Conservation (phyloP, 1,140 invertebrate genomes). For the Cardiocondyla obscurior region DNA sequence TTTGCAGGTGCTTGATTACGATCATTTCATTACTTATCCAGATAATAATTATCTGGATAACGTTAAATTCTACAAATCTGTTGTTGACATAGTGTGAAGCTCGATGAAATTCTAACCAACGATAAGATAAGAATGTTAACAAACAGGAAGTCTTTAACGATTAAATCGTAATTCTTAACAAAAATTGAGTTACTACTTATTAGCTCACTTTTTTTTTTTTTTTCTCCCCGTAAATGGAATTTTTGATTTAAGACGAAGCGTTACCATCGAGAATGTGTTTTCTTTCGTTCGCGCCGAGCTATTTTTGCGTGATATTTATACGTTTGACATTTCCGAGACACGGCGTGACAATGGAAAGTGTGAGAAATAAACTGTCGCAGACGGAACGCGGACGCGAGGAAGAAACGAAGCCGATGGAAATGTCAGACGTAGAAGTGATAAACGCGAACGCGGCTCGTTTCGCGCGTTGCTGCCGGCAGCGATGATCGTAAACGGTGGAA, state of each 20-base stretch:
- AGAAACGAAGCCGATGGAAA: constrained; percentile 35
- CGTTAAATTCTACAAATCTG: neutral
- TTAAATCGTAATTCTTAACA: too few relatives aligned
- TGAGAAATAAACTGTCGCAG: constrained; percentile 18
- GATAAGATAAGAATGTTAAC: constrained; percentile 25
- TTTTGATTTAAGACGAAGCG: neutral
- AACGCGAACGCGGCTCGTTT: constrained; percentile 20
- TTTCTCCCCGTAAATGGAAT: too few relatives aligned
- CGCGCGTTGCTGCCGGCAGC: constrained; percentile 17
- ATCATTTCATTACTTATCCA: neutral
- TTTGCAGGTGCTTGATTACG: neutral
- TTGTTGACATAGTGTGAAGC: neutral
- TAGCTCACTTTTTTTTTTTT: too few relatives aligned
- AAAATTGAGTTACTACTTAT: too few relatives aligned
- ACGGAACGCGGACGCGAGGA: neutral
- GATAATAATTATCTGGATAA: neutral
- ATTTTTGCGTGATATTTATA: neutral
- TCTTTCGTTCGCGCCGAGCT: neutral
- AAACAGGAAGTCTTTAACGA: constrained; percentile 24
- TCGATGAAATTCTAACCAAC: neutral
- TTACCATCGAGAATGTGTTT: neutral
- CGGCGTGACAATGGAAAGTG: neutral
- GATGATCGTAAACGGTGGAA: constrained; percentile 47
- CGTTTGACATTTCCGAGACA: neutral
- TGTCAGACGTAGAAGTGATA: constrained; percentile 41